Base-by-base conservation (phyloP, 2,888 invertebrate genomes). In the Spatulosminthurus flaviceps region DNA sequence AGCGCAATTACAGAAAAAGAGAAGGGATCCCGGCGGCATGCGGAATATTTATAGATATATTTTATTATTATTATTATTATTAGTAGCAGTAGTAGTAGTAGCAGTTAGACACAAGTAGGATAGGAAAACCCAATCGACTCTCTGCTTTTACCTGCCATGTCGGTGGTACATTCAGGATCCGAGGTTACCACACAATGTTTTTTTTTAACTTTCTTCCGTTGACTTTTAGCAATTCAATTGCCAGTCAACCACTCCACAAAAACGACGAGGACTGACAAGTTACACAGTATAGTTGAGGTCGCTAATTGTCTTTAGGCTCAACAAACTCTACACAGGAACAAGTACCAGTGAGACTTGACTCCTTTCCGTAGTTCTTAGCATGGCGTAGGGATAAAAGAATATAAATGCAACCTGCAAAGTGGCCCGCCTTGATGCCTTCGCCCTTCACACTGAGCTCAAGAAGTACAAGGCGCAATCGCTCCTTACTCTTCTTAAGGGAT, bases 81-180 rank as follows among this genome's bases (percentile, higher is more conserved):
- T 41, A 41, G 41, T 41, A 41, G n/a, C n/a, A n/a, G n/a, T n/a
- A n/a, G n/a, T n/a, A n/a, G n/a, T 51, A 51, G 5, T 51, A 51
- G n/a, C 9, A 34, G 16, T 51, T 51, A 11, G 22, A 16, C 9
- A 64, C 64, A 64, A 22, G n/a, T 51, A 51, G 9, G 16, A 51
- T 19, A 51, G 51, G 16, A 51, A 51, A 51, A 51, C 16, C 51
- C 51, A 51, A 51, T 51, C 51, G 51, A 51, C 51, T 51, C 51
- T n/a, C 51, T 51, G 51, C 51, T 51, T 51, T 73, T 73, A 73
- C 73, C 73, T 73, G 73, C 73, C 73, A 73, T 73, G 61, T 73
- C 73, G 28, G 73, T 51, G 43, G 73, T 51, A 60, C 73, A 73
- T 73, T 43, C 73, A 73, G 73, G 64, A 64, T 64, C 64, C 64